Base-by-base conservation (phyloP, 2,113 vertebrate genomes). In the Oryctolagus cuniculus region DNA sequence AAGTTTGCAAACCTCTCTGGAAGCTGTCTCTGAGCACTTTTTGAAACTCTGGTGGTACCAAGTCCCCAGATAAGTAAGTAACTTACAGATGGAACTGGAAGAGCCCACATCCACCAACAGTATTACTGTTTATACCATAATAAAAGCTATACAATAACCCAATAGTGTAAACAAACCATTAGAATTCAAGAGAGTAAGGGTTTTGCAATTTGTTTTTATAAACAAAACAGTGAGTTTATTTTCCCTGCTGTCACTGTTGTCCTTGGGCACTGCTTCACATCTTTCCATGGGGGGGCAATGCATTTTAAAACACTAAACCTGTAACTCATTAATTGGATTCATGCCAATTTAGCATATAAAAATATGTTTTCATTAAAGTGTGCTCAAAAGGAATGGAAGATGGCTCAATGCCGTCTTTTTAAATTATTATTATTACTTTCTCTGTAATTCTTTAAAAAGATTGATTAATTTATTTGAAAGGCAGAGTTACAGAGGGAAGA, bases 91-190 rank as follows among this genome's bases (percentile, higher is more conserved):
- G 91, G 93, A 95, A 81, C 38, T 53, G 15, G 24, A 85, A 92
- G 61, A 85, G 67, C n/a, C 83, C 61, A 24, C 0, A 53, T 87
- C 64, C 84, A 83, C 67, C 55, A 67, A 89, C 72, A 89, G 27
- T 88, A 93, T 96, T 78, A 93, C 93, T 93, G 81, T 67, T 86
- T 93, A 90, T 75, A 34, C 53, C 58, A 73, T 38, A 44, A 74
- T 80, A 91, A 87, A 95, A 77, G 53, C 58, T 95, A 69, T 44
- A 88, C 24, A 93, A 66, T 36, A 95, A 94, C 61, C 66, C 91
- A 89, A 64, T 49, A 90, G 88, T 94, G 51, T 81, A 95, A 95
- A 89, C 78, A 53, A 63, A 75, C 24, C 77, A 84, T 31, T 67
- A 53, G 70, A 75, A 55, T 83, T 34, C 29, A 92, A 55, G 38